Conservation (phyloP, 2,797 vertebrate genomes). For the Pangasius djambal region DNA sequence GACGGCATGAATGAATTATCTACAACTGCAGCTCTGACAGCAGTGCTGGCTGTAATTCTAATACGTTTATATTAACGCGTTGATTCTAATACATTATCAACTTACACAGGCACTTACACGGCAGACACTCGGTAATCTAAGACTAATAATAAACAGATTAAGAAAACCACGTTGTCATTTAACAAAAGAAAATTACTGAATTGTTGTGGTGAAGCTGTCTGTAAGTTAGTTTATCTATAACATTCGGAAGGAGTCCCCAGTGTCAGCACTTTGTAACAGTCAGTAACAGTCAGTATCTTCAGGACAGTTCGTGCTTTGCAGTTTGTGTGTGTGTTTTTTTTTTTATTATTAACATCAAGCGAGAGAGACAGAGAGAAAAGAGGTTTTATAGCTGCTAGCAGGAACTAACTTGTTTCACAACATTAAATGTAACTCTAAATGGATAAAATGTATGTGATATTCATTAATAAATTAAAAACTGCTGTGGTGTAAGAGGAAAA, state of each 20-base stretch:
- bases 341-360: no score
- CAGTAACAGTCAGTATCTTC: background rate
- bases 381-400: background rate
- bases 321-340: no score
- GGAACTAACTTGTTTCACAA: background rate
- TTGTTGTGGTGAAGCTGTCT: background rate
- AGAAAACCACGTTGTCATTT: background rate
- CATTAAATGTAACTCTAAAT: background rate
- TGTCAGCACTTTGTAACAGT: background rate
- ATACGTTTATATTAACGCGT: background rate
- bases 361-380: no score
- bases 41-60: background rate
- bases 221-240: background rate
- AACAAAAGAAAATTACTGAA: background rate
- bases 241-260: background rate
- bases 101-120: background rate
- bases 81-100: background rate
- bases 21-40: background rate
- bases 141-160: background rate
- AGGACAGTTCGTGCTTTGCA: no score
- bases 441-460: no score
- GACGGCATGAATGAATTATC: background rate
- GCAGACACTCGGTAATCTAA: background rate
- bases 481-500: background rate
- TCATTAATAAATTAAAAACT: background rate